Percentiles rank a stretch among this genome's conserved stretches.
These are phyloP conservation scores for Caradrina clavipalpis DNA, from an alignment of 2,888 invertebrate genomes.

Conservation along the genomic window DNA sequence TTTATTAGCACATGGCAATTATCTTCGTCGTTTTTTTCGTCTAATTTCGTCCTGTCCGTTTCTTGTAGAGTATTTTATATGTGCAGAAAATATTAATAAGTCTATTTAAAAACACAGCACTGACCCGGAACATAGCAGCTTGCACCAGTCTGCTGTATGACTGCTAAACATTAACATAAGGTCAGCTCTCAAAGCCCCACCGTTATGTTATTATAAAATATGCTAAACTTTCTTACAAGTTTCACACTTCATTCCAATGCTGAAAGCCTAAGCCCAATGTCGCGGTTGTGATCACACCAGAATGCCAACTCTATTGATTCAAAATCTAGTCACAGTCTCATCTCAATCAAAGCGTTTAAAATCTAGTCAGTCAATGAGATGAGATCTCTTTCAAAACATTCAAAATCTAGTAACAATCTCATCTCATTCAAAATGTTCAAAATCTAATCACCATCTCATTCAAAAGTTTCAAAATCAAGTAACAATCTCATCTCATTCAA, in stretches of 20 bases:
- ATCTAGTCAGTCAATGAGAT: no score
- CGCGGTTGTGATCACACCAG: neutral
- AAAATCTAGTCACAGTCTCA: no score
- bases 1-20: neutral
- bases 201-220: slow-evolving; percentile 28
- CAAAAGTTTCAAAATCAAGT: no score
- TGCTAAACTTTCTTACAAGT: slow-evolving; percentile 31
- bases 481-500: no score
- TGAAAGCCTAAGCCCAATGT: neutral
- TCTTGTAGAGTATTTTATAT: neutral
- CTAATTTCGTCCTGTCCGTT: no score
- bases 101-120: slow-evolving; percentile 14
- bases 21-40: neutral
- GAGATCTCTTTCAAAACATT: no score
- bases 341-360: no score
- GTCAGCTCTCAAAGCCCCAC: slow-evolving; percentile 13
- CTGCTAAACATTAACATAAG: slow-evolving; percentile 46
- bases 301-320: no score
- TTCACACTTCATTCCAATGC: slow-evolving; percentile 15
- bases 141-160: neutral
- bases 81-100: slow-evolving; percentile 23
- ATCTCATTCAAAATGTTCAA: no score
- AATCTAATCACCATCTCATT: no score
- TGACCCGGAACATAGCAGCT: slow-evolving; percentile 37
- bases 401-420: no score